Evolutionary conservation across 2,888 invertebrate species (phyloP).

Genomic region (Ormyrus thymus): DNA sequence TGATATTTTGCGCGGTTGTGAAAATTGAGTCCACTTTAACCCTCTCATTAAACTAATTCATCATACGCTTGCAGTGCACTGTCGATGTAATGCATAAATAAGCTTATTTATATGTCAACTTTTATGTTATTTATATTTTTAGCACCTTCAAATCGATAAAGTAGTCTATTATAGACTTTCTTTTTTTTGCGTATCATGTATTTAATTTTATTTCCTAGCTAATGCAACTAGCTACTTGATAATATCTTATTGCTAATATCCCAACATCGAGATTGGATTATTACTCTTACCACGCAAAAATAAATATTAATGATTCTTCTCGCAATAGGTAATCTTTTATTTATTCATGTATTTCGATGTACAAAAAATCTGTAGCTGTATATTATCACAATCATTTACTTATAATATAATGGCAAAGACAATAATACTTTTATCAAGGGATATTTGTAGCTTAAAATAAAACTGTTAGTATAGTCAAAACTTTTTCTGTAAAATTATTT

Average conservation of each 20-base stretch:
- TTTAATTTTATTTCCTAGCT: constrained; percentile 18
- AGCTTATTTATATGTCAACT: not conserved
- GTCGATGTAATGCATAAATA: constrained; percentile 47
- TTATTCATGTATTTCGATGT: constrained; percentile 33
- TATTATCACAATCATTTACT: constrained; percentile 52
- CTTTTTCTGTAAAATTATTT: constrained; percentile 19
- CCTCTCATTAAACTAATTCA: constrained; percentile 54
- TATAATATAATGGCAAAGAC: constrained; percentile 39
- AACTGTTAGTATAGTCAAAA: constrained; percentile 15
- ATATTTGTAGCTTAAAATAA: constrained; percentile 19
- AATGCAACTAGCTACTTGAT: not conserved
- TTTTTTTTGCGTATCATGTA: not conserved
- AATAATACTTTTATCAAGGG: constrained; percentile 36
- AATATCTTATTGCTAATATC: constrained; percentile 25
- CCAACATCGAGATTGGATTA: constrained; percentile 46
- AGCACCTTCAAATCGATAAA: constrained; percentile 10
- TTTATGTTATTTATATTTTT: not conserved
- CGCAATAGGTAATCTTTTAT: constrained; percentile 8
- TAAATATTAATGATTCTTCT: constrained; percentile 42
- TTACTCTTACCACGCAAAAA: constrained; percentile 38
- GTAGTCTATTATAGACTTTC: not conserved
- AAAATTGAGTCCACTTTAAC: constrained; percentile 65
- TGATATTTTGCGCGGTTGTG: constrained; percentile 48
- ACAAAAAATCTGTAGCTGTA: constrained; percentile 53
- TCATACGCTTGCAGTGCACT: constrained; percentile 20